A percentile compares a stretch with the other conserved stretches of the same genome.
Conservation (phyloP, 2,113 vertebrate species). For the Siniperca knerii region DNA sequence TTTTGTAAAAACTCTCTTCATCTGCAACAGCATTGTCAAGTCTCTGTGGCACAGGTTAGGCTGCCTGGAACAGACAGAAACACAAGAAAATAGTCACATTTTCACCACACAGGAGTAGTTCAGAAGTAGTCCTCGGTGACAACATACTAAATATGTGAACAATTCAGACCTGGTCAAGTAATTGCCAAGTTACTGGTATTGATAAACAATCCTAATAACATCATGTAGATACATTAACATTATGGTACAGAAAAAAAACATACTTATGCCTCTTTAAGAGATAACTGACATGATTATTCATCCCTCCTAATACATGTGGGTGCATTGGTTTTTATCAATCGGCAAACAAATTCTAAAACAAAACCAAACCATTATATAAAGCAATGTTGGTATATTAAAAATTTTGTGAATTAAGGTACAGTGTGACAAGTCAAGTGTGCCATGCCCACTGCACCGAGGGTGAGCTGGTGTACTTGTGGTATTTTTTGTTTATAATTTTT, state of each 20-base stretch:
- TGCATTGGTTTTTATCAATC: too few species aligned
- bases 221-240: background rate
- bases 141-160: background rate
- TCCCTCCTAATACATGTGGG: too few species aligned
- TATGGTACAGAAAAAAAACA: background rate
- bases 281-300: background rate
- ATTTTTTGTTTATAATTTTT: background rate
- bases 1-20: slow-evolving; percentile 11
- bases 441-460: too few species aligned
- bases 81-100: background rate
- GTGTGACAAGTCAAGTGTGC: too few species aligned
- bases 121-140: background rate
- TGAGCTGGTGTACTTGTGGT: too few species aligned
- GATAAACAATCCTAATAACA: background rate
- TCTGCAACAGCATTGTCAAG: background rate
- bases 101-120: background rate
- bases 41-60: background rate
- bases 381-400: too few species aligned
- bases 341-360: too few species aligned
- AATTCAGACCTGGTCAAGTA: background rate
- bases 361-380: too few species aligned
- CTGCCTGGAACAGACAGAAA: background rate
- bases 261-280: background rate
- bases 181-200: background rate
- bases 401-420: too few species aligned